Evolutionary conservation across 2,888 invertebrate species (phyloP).

Genomic region (Polyommatus icarus): DNA sequence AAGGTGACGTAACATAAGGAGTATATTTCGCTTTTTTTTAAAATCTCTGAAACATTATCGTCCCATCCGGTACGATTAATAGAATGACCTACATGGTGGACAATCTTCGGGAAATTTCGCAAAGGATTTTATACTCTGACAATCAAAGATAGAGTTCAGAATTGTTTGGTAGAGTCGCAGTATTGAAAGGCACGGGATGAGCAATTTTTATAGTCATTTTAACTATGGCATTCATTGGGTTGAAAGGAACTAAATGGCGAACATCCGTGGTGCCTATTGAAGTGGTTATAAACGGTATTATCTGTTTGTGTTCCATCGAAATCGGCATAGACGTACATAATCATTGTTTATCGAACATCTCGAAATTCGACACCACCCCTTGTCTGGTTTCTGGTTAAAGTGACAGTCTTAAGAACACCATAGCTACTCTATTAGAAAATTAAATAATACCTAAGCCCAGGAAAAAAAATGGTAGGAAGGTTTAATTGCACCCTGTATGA

Average conservation of each 20-base stretch:
- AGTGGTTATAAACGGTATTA: conserved; percentile 54
- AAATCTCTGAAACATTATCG: conserved; percentile 72
- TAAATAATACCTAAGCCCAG: no score
- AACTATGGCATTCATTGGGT: conserved; percentile 72
- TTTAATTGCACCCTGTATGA: no score
- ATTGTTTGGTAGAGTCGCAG: conserved; percentile 30
- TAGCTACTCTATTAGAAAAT: not conserved
- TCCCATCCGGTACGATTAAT: conserved; percentile 74
- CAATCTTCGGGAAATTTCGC: conserved; percentile 49
- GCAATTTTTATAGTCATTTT: conserved; percentile 77
- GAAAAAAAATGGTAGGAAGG: no score
- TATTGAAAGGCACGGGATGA: conserved; percentile 62
- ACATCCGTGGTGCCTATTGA: conserved; percentile 77
- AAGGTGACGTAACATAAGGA: conserved; percentile 67
- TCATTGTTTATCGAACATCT: not conserved
- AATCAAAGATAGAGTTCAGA: conserved; percentile 40
- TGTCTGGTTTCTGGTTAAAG: conserved; percentile 5
- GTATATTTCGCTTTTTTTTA: conserved; percentile 55
- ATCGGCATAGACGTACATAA: conserved; percentile 1
- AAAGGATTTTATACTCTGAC: conserved; percentile 20
- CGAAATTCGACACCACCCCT: conserved; percentile 5
- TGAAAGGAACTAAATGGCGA: conserved; percentile 75
- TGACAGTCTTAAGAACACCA: not conserved
- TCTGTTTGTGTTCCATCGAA: conserved; percentile 50
- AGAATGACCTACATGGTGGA: conserved; percentile 73